phyloP scores from a whole-genome alignment of 35 echinoderm and acorn worm species.

The Ptychodera flava region DNA sequence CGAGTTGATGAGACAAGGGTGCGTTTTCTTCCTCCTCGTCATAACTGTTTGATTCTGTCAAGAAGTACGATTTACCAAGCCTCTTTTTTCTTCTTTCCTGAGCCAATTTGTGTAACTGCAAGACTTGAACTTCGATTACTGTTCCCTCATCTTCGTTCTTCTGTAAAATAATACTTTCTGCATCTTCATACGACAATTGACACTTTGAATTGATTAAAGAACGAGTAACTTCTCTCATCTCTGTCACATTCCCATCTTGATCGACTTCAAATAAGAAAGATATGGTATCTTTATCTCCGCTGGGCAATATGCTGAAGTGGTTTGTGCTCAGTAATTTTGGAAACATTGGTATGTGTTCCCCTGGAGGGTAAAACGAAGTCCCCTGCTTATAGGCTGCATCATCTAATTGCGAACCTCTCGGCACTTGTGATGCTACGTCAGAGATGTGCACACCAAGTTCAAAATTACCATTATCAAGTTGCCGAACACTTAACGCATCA shows the following conservation, averaged over 20 bases:
- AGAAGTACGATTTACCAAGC: neutral
- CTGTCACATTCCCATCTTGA: neutral
- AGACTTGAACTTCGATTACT: neutral
- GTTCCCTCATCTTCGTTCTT: neutral
- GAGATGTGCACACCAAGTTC: neutral
- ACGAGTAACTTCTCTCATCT: neutral
- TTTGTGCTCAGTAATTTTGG: neutral
- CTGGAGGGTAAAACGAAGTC: neutral
- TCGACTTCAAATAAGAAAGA: neutral
- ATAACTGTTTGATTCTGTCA: neutral
- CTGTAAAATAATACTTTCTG: neutral
- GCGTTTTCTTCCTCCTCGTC: neutral
- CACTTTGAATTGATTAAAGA: neutral
- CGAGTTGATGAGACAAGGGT: neutral
- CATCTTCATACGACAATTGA: neutral
- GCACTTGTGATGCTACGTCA: neutral
- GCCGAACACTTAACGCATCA: neutral
- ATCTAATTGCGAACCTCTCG: neutral
- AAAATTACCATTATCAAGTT: neutral
- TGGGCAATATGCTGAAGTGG: neutral
- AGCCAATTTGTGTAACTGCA: neutral
- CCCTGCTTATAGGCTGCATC: neutral
- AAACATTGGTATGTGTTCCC: neutral
- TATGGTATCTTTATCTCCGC: neutral
- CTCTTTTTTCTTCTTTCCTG: neutral